These are phyloP conservation scores for Bembecia ichneumoniformis DNA, from an alignment of 2,888 invertebrate genomes.

Conservation along the genomic window DNA sequence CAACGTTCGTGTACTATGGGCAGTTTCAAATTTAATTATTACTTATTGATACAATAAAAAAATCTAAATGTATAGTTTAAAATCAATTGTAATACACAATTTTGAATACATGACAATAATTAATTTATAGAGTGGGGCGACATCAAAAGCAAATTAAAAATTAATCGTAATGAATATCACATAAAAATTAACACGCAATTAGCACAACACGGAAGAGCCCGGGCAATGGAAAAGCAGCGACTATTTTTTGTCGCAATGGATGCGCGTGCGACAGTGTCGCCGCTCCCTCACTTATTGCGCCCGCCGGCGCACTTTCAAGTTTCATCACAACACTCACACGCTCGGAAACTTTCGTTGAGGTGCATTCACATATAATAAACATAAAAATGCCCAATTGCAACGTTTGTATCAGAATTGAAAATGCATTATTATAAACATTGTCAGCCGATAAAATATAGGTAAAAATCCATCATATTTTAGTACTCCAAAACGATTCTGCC, in stretches of 20 bases:
- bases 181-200: neutral
- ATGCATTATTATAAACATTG: too few species aligned
- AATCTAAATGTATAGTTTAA: neutral
- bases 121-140: neutral
- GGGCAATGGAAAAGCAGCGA: constrained; percentile 17
- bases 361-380: constrained; percentile 21
- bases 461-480: too few species aligned
- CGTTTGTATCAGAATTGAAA: too few species aligned
- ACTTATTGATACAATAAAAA: neutral
- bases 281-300: constrained; percentile 44
- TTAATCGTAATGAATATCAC: neutral
- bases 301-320: constrained; percentile 33
- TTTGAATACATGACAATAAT: neutral
- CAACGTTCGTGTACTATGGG: constrained; percentile 6
- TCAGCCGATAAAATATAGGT: too few species aligned
- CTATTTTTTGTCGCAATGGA: constrained; percentile 32
- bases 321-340: constrained; percentile 24
- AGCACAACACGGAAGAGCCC: constrained; percentile 18
- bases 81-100: neutral
- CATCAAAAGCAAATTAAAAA: neutral
- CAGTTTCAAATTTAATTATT: neutral
- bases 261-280: constrained; percentile 39
- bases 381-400: neutral
- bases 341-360: constrained; percentile 35
- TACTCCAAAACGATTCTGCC: too few species aligned